phyloP scores from a whole-genome alignment of 2,888 invertebrate species.

The Cryptus viduatorius region DNA sequence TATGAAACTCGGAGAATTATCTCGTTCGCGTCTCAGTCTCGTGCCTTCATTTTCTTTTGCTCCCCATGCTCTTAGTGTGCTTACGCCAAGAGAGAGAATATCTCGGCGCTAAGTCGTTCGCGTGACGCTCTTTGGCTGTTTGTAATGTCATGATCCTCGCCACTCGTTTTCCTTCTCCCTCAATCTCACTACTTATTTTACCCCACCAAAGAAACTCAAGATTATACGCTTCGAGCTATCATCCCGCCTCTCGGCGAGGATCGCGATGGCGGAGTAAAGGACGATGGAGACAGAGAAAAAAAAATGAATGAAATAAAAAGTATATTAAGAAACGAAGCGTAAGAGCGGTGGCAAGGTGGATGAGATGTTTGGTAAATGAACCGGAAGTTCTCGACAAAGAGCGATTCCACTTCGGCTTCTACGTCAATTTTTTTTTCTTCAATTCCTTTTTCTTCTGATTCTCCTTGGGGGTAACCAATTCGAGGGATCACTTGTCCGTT shows the following conservation, averaged over 20 bases:
- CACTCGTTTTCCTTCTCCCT: background rate
- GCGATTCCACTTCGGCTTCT: slow-evolving; percentile 61
- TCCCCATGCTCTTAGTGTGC: background rate
- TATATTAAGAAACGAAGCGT: slow-evolving; percentile 62
- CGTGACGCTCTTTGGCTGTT: slow-evolving; percentile 62
- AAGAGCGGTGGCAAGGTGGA: slow-evolving; percentile 63
- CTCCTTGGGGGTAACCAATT: slow-evolving; percentile 43
- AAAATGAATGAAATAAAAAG: slow-evolving; percentile 18
- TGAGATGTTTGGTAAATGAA: slow-evolving; percentile 66
- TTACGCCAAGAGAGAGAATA: slow-evolving; percentile 8
- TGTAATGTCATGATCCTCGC: slow-evolving; percentile 6
- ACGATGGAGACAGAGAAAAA: slow-evolving; percentile 30
- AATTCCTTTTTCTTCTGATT: background rate
- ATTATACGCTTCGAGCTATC: slow-evolving; percentile 30
- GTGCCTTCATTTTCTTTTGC: background rate
- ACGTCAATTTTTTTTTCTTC: background rate
- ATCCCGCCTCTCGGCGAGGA: slow-evolving; percentile 31
- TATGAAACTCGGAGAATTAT: slow-evolving; percentile 2
- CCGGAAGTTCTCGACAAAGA: slow-evolving; percentile 66
- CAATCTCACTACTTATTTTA: background rate
- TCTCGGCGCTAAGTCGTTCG: slow-evolving; percentile 31
- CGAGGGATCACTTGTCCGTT: slow-evolving; percentile 57
- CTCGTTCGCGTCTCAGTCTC: background rate
- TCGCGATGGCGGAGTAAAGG: slow-evolving; percentile 35
- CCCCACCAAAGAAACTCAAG: slow-evolving; percentile 29